Percentiles rank a stretch among this genome's conserved stretches.
Evolutionary conservation across 2,797 vertebrate genomes (phyloP).

Genomic region (Oreonectes daqikongensis): DNA sequence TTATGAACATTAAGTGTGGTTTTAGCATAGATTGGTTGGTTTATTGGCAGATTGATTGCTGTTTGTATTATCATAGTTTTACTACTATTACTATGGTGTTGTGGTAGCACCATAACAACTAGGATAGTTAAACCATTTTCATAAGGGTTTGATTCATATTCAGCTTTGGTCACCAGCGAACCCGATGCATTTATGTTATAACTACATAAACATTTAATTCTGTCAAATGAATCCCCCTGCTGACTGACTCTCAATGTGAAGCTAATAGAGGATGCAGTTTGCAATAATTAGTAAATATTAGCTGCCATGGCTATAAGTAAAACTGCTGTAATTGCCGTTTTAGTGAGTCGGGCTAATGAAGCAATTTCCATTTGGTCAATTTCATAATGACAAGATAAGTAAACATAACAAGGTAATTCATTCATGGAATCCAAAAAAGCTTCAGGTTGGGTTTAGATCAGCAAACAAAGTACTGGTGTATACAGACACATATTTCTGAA

Average conservation of each 20-base stretch:
- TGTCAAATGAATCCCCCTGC: constrained; percentile 4
- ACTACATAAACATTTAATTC: constrained; percentile 4
- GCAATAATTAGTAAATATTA: constrained; percentile 25
- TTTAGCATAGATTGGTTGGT: too few species aligned
- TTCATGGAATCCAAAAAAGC: background rate
- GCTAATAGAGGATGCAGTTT: background rate
- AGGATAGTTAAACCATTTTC: too few species aligned
- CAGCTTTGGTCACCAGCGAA: constrained; percentile 5
- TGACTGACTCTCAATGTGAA: constrained; percentile 7
- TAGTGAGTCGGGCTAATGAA: constrained; percentile 10
- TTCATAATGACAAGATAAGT: background rate
- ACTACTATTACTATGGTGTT: too few species aligned
- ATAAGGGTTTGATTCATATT: constrained; percentile 15
- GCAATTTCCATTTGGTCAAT: background rate
- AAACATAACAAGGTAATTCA: constrained; percentile 5
- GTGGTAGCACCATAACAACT: too few species aligned
- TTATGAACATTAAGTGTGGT: background rate
- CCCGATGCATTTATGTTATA: constrained; percentile 9
- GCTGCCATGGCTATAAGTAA: constrained; percentile 1
- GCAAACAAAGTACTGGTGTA: background rate
- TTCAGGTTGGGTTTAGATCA: background rate
- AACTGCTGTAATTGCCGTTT: background rate
- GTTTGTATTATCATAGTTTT: too few species aligned
- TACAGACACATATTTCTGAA: background rate
- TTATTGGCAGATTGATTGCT: too few species aligned